A percentile compares a stretch with the other conserved stretches of the same genome.
Conservation (phyloP, 2,888 invertebrate species). For the Scaptomyza cyrtandrae region DNA sequence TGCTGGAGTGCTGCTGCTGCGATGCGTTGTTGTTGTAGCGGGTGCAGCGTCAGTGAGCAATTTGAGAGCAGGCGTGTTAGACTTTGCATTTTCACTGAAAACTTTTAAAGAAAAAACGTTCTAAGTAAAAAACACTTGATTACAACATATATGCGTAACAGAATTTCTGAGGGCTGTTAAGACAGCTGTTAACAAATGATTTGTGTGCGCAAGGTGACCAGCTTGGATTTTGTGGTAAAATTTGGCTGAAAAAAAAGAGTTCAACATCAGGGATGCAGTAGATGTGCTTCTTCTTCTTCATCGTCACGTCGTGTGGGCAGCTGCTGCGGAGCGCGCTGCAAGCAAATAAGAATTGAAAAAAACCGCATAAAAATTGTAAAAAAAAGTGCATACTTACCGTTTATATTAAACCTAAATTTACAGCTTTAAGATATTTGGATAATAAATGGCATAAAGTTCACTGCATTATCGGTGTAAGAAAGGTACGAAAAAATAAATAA, state of each 20-base stretch:
- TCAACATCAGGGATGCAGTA: conserved; percentile 30
- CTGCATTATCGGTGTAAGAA: conserved; percentile 35
- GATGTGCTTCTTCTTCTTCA: conserved; percentile 38
- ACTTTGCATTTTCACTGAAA: conserved; percentile 73
- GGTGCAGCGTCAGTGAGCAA: conserved; percentile 58
- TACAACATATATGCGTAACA: conserved; percentile 50
- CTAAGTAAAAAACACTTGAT: conserved; percentile 11
- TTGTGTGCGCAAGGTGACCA: conserved; percentile 32
- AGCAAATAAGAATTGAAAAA: conserved; percentile 70
- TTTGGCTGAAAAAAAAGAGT: conserved; percentile 12
- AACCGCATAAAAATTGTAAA: conserved; percentile 65
- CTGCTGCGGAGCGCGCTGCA: conserved; percentile 70
- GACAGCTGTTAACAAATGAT: conserved; percentile 23
- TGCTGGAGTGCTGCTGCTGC: conserved; percentile 49
- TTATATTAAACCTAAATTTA: conserved; percentile 45
- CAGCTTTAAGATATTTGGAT: conserved; percentile 29
- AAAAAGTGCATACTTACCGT: conserved; percentile 60
- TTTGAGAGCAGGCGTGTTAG: conserved; percentile 73
- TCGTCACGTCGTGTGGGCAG: conserved; percentile 60
- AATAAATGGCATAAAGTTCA: conserved; percentile 24
- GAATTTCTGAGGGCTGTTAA: conserved; percentile 27
- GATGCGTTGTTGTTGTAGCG: conserved; percentile 30
- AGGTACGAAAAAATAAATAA: conserved; percentile 65
- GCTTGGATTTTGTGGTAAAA: neutral
- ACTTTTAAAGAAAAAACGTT: neutral